Percentiles rank a stretch among this genome's conserved stretches.
phyloP scores from a whole-genome alignment of 2,888 invertebrate genomes.

The Panopea generosa region DNA sequence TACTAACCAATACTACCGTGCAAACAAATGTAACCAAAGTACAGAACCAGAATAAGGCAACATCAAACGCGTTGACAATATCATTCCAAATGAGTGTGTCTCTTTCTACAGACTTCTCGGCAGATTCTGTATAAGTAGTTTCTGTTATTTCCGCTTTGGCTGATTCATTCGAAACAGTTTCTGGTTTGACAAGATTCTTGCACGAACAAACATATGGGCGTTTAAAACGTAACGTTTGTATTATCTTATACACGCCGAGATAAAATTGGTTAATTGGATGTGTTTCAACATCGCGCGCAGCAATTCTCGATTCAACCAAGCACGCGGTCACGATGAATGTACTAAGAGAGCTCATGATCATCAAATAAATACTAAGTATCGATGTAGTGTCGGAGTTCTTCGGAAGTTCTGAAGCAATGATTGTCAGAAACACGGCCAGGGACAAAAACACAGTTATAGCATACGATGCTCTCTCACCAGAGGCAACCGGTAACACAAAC shows the following conservation, averaged over 20 bases:
- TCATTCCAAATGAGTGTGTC: background rate
- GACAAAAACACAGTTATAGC: slow-evolving; percentile 37
- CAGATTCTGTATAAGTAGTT: too few relatives aligned
- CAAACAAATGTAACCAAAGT: slow-evolving; percentile 1
- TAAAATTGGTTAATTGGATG: background rate
- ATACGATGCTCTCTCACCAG: slow-evolving; percentile 32
- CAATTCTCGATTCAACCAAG: slow-evolving; percentile 13
- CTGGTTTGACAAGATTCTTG: too few relatives aligned
- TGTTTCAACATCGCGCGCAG: background rate
- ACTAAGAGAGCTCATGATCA: slow-evolving; percentile 19
- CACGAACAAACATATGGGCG: background rate
- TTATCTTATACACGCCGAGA: background rate
- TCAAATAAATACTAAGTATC: slow-evolving; percentile 9
- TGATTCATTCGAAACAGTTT: too few relatives aligned
- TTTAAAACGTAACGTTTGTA: background rate
- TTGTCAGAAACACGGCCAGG: slow-evolving; percentile 34
- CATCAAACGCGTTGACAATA: slow-evolving; percentile 11
- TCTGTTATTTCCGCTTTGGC: too few relatives aligned
- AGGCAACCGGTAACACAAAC: slow-evolving; percentile 41
- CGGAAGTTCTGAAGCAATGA: slow-evolving; percentile 31
- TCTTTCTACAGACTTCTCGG: too few relatives aligned
- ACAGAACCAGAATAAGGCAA: slow-evolving; percentile 12
- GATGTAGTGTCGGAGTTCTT: slow-evolving; percentile 30
- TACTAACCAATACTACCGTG: background rate
- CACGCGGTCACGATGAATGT: slow-evolving; percentile 24